Evolutionary conservation across 2,797 vertebrate genomes (phyloP).

Genomic region (Heliangelus exortis): DNA sequence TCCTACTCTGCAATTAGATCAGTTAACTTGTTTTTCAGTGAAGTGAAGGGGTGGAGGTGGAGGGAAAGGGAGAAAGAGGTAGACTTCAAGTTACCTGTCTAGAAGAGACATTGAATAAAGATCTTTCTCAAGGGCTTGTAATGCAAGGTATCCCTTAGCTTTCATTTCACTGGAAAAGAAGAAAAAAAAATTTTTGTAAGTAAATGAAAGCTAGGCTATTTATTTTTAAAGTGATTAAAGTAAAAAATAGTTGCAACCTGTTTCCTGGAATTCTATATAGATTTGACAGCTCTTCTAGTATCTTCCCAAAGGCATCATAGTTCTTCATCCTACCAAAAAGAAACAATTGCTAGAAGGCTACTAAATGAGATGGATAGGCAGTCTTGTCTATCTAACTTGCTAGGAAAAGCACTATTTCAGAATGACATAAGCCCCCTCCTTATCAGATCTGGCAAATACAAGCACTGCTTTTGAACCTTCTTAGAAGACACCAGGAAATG

Average conservation of each 20-base stretch:
- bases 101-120: slow-evolving; percentile 80
- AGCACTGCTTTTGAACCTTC: background rate
- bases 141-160: slow-evolving; percentile 80
- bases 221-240: background rate
- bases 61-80: background rate
- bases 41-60: background rate
- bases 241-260: slow-evolving; percentile 70
- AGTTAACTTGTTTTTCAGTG: background rate
- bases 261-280: slow-evolving; percentile 85
- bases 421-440: background rate
- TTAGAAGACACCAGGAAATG: slow-evolving; percentile 22
- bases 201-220: background rate
- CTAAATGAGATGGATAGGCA: background rate
- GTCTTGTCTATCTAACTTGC: background rate
- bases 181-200: background rate
- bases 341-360: background rate
- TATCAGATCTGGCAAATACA: background rate
- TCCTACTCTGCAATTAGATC: background rate
- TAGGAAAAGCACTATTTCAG: background rate
- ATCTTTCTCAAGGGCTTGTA: slow-evolving; percentile 83
- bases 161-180: slow-evolving; percentile 77
- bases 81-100: slow-evolving; percentile 72
- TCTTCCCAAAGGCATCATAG: slow-evolving; percentile 82
- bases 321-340: slow-evolving; percentile 77
- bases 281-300: slow-evolving; percentile 77